These are phyloP conservation scores for Sakesphorus luctuosus DNA, from an alignment of 2,113 vertebrate species.

Conservation along the genomic window DNA sequence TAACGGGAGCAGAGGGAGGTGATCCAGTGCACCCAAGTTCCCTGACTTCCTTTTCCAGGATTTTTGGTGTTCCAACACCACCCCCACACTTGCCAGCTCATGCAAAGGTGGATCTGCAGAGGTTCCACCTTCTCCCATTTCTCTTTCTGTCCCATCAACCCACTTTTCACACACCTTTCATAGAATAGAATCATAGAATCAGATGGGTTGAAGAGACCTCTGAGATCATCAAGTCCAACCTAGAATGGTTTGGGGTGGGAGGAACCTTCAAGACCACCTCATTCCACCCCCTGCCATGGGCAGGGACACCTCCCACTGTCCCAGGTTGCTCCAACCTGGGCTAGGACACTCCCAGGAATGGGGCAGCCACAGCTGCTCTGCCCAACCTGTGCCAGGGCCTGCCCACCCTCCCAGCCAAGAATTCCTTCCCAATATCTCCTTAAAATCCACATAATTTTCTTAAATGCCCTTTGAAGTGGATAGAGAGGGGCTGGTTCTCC, in stretches of 20 bases:
- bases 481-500: neutral
- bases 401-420: neutral
- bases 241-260: no score
- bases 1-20: neutral
- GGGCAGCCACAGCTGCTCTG: neutral
- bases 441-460: no score
- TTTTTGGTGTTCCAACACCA: neutral
- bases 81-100: neutral
- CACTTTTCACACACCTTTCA: neutral
- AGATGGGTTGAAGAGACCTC: neutral
- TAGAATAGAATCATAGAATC: neutral
- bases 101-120: neutral
- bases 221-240: neutral
- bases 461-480: neutral
- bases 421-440: neutral
- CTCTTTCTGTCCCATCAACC: neutral
- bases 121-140: neutral
- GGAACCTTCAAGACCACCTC: no score
- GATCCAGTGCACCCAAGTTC: neutral
- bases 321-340: neutral
- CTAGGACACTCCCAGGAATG: neutral
- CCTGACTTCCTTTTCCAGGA: neutral
- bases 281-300: neutral
- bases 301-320: neutral
- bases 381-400: no score